Evolutionary conservation across 2,113 vertebrate genomes (phyloP).

Genomic region (Ciconia stormi): DNA sequence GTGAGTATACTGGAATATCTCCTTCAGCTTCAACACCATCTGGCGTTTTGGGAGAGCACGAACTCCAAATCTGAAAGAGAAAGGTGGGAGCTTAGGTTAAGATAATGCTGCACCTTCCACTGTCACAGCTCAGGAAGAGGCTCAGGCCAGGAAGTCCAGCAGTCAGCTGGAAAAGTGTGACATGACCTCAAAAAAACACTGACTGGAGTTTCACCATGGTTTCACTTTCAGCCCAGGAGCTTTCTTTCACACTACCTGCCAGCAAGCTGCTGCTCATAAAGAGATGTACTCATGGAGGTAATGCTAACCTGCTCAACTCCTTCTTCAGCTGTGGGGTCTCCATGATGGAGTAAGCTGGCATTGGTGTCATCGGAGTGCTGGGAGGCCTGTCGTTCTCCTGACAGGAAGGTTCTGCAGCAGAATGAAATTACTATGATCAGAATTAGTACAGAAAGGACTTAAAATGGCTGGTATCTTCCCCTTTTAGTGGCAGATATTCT

Average conservation of each 20-base stretch:
- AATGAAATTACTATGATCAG: background rate
- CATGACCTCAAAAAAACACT: background rate
- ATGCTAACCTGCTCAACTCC: conserved; percentile 84
- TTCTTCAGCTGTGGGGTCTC: conserved; percentile 92
- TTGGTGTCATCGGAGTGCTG: conserved; percentile 84
- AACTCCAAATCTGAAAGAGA: conserved; percentile 86
- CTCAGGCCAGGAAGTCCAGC: background rate
- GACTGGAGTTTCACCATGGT: background rate
- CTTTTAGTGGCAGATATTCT: background rate
- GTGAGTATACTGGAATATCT: conserved; percentile 97
- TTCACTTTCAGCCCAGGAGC: background rate
- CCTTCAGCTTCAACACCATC: conserved; percentile 96
- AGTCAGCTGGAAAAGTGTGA: background rate
- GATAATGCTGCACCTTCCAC: background rate
- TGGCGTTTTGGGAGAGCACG: conserved; percentile 90
- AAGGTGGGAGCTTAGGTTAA: background rate
- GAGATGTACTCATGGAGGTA: background rate
- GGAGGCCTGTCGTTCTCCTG: conserved; percentile 48
- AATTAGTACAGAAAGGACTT: background rate
- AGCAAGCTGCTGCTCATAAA: background rate
- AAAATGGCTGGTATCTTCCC: background rate
- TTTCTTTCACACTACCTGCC: background rate
- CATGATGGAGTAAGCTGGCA: conserved; percentile 92
- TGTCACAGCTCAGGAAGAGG: background rate
- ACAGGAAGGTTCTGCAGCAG: conserved; percentile 64